Evolutionary conservation across 2,797 vertebrate species (phyloP), one percentile per base, ranked within the genome.

Genomic region (Halcyon smyrnensis): DNA sequence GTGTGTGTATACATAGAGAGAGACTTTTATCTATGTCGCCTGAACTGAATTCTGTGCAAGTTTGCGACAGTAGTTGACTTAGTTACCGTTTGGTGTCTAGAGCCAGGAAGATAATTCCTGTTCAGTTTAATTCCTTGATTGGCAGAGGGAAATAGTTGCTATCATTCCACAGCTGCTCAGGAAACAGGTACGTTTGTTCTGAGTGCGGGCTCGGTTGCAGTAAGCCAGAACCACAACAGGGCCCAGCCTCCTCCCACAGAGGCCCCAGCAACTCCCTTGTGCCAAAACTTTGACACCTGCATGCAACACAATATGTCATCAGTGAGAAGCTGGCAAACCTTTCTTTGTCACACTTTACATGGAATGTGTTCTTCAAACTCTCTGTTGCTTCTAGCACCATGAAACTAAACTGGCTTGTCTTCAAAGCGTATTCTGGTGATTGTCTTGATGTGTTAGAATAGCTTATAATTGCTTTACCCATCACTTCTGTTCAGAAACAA

Each of bases 91-190:
- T 67, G 51, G 16, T 73, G 24, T 53, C 70, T 84, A n/a, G 48
- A 64, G 43, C 50, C 18, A 34, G 39, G 45, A 50, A 56, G n/a
- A 17, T 19, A 37, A 37, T 37, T 37, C 37, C 37, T 37, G 21
- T 41, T 56, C 36, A 62, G 2, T 68, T 77, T 11, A 78, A 34
- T 60, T 62, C 28, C 41, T 9, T 8, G 27, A 12, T 14, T 30
- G 53, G 21, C 11, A 36, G 56, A 48, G 36, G 32, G 63, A 30
- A 21, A 15, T 30, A n/a, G 27, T 41, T 16, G 15, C 51, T 78
- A 50, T 4, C 1, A 27, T 51, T 57, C 24, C 27, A 9, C 0
- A 2, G 39, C 48, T 79, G 14, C 1, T 3, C 6, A 3, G 51
- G 39, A 27, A 18, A 14, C 4, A 2, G 5, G 23, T 25, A 5